Percentiles rank a stretch among this genome's conserved stretches.
Evolutionary conservation across 2,888 invertebrate species (phyloP).

Genomic region (Pandemis heparana): DNA sequence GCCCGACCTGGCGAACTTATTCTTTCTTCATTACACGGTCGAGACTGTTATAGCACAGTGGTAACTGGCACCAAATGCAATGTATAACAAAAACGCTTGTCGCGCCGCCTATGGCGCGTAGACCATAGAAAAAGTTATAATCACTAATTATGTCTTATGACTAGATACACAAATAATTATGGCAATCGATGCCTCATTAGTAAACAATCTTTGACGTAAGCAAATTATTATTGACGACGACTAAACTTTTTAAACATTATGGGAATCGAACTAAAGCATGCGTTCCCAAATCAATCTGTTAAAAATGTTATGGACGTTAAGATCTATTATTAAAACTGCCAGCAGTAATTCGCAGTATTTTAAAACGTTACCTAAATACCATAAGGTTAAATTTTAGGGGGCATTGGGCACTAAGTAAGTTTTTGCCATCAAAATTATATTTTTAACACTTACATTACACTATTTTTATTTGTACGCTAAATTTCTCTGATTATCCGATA

Average conservation of each 20-base stretch:
- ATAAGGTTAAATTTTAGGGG: neutral
- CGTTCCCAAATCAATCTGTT: neutral
- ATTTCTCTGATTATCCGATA: neutral
- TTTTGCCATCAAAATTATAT: neutral
- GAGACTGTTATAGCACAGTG: no score
- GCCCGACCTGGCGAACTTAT: no score
- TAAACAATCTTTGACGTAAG: neutral
- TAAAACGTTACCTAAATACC: neutral
- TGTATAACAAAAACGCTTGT: neutral
- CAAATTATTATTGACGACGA: no score
- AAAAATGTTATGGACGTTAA: neutral
- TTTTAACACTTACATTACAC: neutral
- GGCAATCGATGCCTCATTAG: slow-evolving; percentile 12
- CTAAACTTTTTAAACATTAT: neutral
- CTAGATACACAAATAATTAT: slow-evolving; percentile 47
- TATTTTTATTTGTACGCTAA: neutral
- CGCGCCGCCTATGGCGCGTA: no score
- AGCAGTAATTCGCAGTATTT: neutral
- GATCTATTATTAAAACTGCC: neutral
- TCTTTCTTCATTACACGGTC: no score
- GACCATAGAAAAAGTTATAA: neutral
- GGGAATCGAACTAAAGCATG: neutral
- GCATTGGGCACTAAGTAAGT: neutral
- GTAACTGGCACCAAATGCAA: no score
- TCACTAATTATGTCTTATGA: slow-evolving; percentile 50